Evolutionary conservation across 2,797 vertebrate genomes (phyloP).

Genomic region (Tamandua tetradactyla): DNA sequence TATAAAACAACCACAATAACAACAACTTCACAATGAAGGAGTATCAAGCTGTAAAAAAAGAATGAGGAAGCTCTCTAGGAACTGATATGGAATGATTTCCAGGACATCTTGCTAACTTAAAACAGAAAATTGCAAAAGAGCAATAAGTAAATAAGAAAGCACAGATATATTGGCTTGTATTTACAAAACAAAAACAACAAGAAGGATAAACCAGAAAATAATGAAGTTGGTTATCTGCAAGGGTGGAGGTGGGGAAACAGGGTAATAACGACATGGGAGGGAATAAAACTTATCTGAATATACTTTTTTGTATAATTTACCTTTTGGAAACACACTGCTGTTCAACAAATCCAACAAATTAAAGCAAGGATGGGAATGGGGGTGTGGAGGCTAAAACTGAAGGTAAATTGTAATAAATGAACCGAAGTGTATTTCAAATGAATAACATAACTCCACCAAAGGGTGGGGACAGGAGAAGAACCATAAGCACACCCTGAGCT

Average conservation of each 20-base stretch:
- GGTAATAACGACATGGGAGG: conserved; percentile 7
- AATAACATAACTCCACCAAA: conserved; percentile 17
- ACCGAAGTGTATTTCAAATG: neutral
- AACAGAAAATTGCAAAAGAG: conserved; percentile 36
- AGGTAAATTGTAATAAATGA: conserved; percentile 53
- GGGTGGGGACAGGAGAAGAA: neutral
- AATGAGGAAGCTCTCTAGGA: neutral
- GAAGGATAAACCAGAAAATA: conserved; percentile 40
- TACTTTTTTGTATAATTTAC: neutral
- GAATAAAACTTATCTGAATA: conserved; percentile 13
- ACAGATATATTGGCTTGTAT: conserved; percentile 7
- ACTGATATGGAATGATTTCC: neutral
- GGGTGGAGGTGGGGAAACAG: neutral
- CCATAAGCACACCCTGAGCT: neutral
- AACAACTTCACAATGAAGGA: conserved; percentile 27
- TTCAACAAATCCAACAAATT: conserved; percentile 16
- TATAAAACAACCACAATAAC: conserved; percentile 14
- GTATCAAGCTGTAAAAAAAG: neutral
- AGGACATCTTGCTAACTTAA: neutral
- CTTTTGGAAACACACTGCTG: neutral
- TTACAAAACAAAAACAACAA: conserved; percentile 45
- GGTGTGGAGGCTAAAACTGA: neutral
- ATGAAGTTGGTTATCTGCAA: neutral
- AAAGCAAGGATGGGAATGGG: neutral
- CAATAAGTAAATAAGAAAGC: conserved; percentile 23